phyloP scores from a whole-genome alignment of 2,888 invertebrate genomes.

The Lycia hirtaria region DNA sequence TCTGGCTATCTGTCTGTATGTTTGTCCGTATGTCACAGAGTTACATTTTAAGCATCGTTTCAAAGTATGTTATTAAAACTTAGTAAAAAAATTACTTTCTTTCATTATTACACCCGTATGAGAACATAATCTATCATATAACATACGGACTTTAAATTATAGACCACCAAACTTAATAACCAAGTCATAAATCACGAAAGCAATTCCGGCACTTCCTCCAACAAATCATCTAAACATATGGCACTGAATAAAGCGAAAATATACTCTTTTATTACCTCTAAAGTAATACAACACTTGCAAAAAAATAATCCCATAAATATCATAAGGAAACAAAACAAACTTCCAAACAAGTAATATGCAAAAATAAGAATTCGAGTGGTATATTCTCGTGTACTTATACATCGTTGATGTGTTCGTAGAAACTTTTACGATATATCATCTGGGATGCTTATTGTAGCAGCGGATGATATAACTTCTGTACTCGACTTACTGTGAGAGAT shows the following conservation, averaged over 20 bases:
- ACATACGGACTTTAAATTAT: not conserved
- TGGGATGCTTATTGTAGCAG: slow-evolving; percentile 42
- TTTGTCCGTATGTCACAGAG: no score
- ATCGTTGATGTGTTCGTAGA: slow-evolving; percentile 55
- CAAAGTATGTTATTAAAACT: no score
- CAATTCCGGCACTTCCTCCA: slow-evolving; percentile 29
- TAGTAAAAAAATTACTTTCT: no score
- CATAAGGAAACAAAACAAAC: slow-evolving; percentile 35
- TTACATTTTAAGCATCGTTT: no score
- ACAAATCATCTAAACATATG: slow-evolving; percentile 34
- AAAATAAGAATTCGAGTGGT: slow-evolving; percentile 33
- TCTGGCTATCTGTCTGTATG: no score
- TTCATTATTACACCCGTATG: not conserved
- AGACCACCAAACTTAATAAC: slow-evolving; percentile 21
- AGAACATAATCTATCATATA: not conserved
- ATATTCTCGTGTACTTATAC: slow-evolving; percentile 23
- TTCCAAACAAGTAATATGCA: slow-evolving; percentile 36
- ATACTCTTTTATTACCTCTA: slow-evolving; percentile 33
- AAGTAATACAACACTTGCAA: slow-evolving; percentile 33
- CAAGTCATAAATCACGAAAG: slow-evolving; percentile 31
- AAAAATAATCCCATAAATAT: slow-evolving; percentile 42
- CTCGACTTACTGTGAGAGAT: slow-evolving; percentile 38
- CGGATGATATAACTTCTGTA: slow-evolving; percentile 44
- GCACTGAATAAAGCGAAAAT: slow-evolving; percentile 24
- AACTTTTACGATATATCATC: slow-evolving; percentile 62